A percentile compares a stretch with the other conserved stretches of the same genome.
Conservation (phyloP, 1,140 invertebrate species). For the Bombus polaris region DNA sequence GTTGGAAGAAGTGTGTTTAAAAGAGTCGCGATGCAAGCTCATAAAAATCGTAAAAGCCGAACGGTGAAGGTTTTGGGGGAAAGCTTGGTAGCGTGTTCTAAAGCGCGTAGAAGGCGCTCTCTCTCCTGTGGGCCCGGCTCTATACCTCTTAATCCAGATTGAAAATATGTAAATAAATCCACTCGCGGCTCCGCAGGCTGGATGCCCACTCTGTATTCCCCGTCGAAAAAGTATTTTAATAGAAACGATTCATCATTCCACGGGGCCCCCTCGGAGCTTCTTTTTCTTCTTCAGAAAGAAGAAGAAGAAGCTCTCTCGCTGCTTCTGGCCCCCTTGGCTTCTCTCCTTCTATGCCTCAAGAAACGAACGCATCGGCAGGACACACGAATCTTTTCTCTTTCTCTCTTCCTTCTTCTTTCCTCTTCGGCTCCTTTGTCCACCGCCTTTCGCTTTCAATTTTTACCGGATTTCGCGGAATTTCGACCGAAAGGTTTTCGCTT, state of each 20-base stretch:
- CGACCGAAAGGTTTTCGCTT: constrained; percentile 52
- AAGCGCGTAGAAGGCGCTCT: background rate
- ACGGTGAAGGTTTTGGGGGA: background rate
- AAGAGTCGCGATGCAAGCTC: background rate
- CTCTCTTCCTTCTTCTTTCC: background rate
- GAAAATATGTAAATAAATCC: constrained; percentile 84
- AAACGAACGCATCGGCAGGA: background rate
- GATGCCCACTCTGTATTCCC: constrained; percentile 80
- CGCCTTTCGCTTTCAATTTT: constrained; percentile 70
- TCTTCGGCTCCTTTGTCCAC: constrained; percentile 15
- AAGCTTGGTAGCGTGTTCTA: background rate
- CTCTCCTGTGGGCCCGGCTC: constrained; percentile 22
- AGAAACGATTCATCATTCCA: constrained; percentile 83
- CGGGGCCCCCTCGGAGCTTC: constrained; percentile 62
- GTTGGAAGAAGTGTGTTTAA: no score
- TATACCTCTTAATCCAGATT: constrained; percentile 83
- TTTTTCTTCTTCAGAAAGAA: constrained; percentile 59
- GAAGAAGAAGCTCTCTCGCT: constrained; percentile 13
- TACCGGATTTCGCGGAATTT: constrained; percentile 79
- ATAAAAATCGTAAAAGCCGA: background rate
- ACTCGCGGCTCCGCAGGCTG: constrained; percentile 73
- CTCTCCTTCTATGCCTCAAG: background rate
- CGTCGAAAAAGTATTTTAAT: constrained; percentile 83
- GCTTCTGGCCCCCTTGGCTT: constrained; percentile 19
- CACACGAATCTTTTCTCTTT: background rate